Base-by-base conservation (phyloP, 1,140 invertebrate genomes). In the Venustaconcha ellipsiformis region DNA sequence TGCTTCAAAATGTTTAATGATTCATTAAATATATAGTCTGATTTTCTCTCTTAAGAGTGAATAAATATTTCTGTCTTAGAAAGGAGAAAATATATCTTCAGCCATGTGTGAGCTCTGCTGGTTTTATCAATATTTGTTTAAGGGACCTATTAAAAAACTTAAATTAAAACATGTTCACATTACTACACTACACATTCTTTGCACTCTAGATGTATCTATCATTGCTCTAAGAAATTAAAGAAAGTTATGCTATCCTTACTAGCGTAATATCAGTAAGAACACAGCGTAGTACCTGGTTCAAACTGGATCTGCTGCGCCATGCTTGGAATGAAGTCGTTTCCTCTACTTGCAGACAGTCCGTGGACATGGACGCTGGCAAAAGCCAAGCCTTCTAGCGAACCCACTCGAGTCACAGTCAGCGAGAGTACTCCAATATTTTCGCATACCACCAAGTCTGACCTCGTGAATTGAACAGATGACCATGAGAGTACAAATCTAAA, bases 401-500 rank as follows among this genome's bases (percentile, higher is more conserved):
- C 89, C 12, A 62, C 76, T 57, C 89, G 76, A 2, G 77, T 72
- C 15, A 90, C 37, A 1, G 83, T 83, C 17, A 90, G 69, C 13
- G 78, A 78, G 14, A 90, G 76, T 13, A 80, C 84, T 0, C 87
- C 89, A 57, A 87, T 80, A 70, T 89, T 86, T 67, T 90, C 89
- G 82, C 89, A 90, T 0, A 85, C 85, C 17, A 86, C 84, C 30
- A 88, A 76, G 20, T 88, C 84, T 14, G 83, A 76, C 23, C 78
- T 79, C 5, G 72, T 76, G 66, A 90, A 86, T 72, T 88, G 82
- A 15, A 88, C 73, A 3, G 78, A 74, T 5, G 89, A 87, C 89
- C 89, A 90, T 6, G 75, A 79, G 68, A 90, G 74, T n/a, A 81
- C 67, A 70, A 87, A 88, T 48, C 88, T 89, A 72, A n/a, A 71